Evolutionary conservation across 2,797 vertebrate genomes (phyloP).

Genomic region (Holocentrus rufus): DNA sequence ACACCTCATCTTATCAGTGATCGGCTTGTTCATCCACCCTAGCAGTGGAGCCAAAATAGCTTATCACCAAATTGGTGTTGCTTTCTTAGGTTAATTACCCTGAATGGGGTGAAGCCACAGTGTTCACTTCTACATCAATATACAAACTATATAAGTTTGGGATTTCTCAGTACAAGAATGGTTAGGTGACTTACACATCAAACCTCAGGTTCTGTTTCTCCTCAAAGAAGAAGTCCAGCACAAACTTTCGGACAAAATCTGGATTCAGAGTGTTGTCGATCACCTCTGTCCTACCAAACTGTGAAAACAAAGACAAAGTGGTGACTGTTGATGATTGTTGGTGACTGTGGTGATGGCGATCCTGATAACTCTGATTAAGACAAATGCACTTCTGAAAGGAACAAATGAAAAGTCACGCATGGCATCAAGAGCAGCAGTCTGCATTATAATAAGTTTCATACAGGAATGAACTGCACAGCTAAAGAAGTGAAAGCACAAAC

Average conservation of each 20-base stretch:
- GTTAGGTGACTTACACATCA: constrained; percentile 90
- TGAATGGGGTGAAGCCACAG: neutral
- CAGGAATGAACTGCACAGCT: constrained; percentile 11
- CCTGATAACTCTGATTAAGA: neutral
- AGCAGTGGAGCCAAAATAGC: constrained; percentile 14
- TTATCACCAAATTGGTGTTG: constrained; percentile 18
- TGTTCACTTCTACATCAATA: neutral
- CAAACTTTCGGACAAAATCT: constrained; percentile 96
- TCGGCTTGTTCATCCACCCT: constrained; percentile 32
- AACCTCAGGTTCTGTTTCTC: constrained; percentile 98
- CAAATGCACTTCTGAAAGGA: neutral
- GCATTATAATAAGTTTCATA: constrained; percentile 11
- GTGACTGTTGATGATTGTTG: constrained; percentile 2
- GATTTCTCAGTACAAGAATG: too few species aligned
- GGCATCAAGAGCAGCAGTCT: neutral
- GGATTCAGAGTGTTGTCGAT: constrained; percentile 97
- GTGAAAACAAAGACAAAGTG: constrained; percentile 25
- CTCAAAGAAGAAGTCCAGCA: constrained; percentile 97
- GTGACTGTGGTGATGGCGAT: neutral
- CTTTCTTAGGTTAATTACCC: neutral
- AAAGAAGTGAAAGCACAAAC: constrained; percentile 2
- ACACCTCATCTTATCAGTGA: constrained; percentile 30
- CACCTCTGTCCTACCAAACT: constrained; percentile 96
- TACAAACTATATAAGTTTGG: too few species aligned
- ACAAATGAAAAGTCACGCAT: neutral